Evolutionary conservation across 2,888 invertebrate species (phyloP).

Genomic region (Cosmopolites sordidus): DNA sequence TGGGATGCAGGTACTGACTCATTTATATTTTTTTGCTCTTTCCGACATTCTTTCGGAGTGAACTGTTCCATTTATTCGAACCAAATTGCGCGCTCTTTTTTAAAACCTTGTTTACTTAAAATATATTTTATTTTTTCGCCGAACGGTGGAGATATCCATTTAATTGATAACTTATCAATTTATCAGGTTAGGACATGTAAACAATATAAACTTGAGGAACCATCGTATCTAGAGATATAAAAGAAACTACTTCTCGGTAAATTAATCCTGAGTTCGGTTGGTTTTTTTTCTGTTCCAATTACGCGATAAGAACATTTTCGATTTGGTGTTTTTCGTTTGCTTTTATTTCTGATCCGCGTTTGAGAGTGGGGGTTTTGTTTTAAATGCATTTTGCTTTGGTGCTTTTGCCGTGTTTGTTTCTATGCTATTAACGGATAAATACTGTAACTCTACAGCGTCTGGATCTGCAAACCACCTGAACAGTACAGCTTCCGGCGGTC

Average conservation of each 20-base stretch:
- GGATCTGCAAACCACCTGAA: constrained; percentile 47
- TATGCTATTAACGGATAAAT: constrained; percentile 1
- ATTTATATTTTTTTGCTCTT: neutral
- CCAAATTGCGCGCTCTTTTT: no score
- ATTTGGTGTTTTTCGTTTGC: no score
- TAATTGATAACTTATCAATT: constrained; percentile 11
- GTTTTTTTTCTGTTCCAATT: no score
- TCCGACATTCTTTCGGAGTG: neutral
- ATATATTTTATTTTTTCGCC: neutral
- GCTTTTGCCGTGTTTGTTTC: neutral
- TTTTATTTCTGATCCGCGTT: no score
- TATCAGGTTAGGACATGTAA: constrained; percentile 8
- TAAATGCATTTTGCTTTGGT: neutral
- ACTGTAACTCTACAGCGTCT: constrained; percentile 36
- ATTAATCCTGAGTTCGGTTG: no score
- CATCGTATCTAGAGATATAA: neutral
- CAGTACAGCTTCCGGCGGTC: constrained; percentile 45
- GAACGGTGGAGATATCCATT: neutral
- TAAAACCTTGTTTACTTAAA: no score
- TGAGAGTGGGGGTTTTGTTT: neutral
- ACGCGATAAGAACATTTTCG: no score
- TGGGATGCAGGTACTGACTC: constrained; percentile 16
- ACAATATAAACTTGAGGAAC: constrained; percentile 2
- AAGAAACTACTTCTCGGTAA: neutral
- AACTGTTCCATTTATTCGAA: no score